A percentile compares a stretch with the other conserved stretches of the same genome.
phyloP scores from a whole-genome alignment of 2,113 vertebrate species.

The Paralichthys olivaceus region DNA sequence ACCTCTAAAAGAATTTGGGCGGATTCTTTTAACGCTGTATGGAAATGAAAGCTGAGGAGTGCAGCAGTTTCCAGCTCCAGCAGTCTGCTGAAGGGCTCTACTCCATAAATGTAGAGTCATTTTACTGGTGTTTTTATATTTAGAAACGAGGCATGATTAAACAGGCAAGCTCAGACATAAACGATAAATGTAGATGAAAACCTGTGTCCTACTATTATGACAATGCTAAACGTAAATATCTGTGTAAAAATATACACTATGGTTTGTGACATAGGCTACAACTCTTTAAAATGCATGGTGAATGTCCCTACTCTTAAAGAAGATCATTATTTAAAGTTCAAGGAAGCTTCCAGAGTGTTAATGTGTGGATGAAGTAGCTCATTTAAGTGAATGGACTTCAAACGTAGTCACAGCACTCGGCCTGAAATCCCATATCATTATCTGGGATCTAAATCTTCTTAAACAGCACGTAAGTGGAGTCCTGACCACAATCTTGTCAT shows the following conservation, averaged over 20 bases:
- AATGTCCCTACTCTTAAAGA: constrained; percentile 11
- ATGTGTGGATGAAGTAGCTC: constrained; percentile 33
- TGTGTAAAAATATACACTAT: background rate
- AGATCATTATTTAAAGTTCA: constrained; percentile 34
- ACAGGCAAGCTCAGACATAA: background rate
- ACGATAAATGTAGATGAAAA: background rate
- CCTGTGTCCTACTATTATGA: background rate
- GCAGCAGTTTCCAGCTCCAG: background rate
- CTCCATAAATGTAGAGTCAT: constrained; percentile 11
- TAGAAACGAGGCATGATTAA: constrained; percentile 13
- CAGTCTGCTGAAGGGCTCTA: constrained; percentile 7
- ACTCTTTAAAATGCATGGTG: background rate
- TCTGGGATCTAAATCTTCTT: constrained; percentile 39
- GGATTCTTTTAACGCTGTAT: background rate
- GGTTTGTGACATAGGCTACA: background rate
- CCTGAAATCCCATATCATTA: constrained; percentile 48
- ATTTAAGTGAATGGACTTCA: constrained; percentile 48
- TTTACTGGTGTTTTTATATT: constrained; percentile 16
- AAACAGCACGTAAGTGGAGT: constrained; percentile 25
- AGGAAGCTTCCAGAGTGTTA: constrained; percentile 31
- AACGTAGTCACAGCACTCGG: constrained; percentile 14
- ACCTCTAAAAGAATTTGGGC: background rate
- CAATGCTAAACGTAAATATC: background rate
- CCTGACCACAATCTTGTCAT: constrained; percentile 36
- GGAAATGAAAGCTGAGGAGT: constrained; percentile 24